Base-by-base conservation (phyloP, 2,888 invertebrate genomes). In the Dynastes grantii region DNA sequence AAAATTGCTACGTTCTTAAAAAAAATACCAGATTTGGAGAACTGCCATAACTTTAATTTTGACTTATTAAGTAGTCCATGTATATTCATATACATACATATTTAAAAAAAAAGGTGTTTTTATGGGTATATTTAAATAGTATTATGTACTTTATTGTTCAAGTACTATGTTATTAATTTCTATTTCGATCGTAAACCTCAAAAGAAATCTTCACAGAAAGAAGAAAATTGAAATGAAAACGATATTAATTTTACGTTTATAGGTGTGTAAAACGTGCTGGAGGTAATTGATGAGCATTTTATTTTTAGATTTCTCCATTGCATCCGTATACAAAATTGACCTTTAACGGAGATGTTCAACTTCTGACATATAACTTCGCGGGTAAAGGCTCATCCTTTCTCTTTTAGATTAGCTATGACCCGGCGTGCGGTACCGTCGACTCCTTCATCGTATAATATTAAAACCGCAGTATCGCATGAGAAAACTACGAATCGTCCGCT, bases 321-420 rank as follows among this genome's bases (percentile, higher is more conserved):
- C 68, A 68, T 68, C 73, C 73, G 73, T 58, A 58, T 73, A 73
- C 58, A 73, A 53, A 58, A 40, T 73, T 73, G 73, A 73, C 73
- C 73, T 73, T 73, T 73, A 58, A 13, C 71, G 37, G 27, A 58
- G 73, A 73, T 73, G 55, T 58, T 73, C 73, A 73, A 58, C 73
- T 58, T 73, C 55, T 73, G 73, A 61, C 73, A 73, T 73, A 73
- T 73, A 73, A 37, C 58, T 58, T 58, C 40, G 16, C 27, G 58
- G 40, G 37, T 73, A 58, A 70, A 73, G n/a, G 58, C 58, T 37
- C 73, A 73, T 73, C 73, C 73, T 73, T 73, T 73, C 73, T 73
- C 73, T 73, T 73, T 73, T 73, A 73, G 61, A 58, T 40, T 22
- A 58, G 16, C 32, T 73, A 6, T n/a, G 58, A 58, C 40, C 73